Conservation (phyloP, 2,888 invertebrate genomes). For the Bellardia bayeri region DNA sequence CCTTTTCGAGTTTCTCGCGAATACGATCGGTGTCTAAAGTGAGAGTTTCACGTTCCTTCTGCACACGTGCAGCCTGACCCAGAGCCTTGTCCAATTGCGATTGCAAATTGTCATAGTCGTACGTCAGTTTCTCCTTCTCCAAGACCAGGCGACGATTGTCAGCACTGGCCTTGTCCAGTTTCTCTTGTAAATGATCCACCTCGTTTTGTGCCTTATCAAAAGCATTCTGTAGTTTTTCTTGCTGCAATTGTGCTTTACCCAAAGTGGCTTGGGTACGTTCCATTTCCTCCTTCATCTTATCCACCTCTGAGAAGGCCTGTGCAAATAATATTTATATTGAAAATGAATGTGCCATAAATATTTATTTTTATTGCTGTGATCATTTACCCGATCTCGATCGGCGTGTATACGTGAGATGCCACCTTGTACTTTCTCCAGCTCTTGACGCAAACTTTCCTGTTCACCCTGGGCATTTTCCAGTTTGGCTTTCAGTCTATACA, state of each 20-base stretch:
- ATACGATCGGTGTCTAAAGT: slow-evolving; percentile 93
- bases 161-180: slow-evolving; percentile 91
- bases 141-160: slow-evolving; percentile 91
- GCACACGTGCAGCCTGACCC: slow-evolving; percentile 93
- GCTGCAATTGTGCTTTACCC: slow-evolving; percentile 95
- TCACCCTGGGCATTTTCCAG: slow-evolving; percentile 97
- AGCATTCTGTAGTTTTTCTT: slow-evolving; percentile 95
- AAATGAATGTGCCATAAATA: background rate
- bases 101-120: slow-evolving; percentile 95
- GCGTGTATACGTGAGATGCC: slow-evolving; percentile 93
- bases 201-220: slow-evolving; percentile 96
- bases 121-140: slow-evolving; percentile 95
- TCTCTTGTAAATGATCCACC: slow-evolving; percentile 95
- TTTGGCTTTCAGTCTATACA: slow-evolving; percentile 96
- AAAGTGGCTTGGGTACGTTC: slow-evolving; percentile 95
- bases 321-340: background rate
- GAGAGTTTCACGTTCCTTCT: slow-evolving; percentile 94
- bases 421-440: slow-evolving; percentile 94
- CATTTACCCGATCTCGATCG: slow-evolving; percentile 90
- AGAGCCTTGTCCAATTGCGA: slow-evolving; percentile 96
- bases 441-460: slow-evolving; percentile 96
- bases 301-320: slow-evolving; percentile 90
- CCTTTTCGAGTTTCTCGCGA: slow-evolving; percentile 94
- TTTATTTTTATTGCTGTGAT: background rate
- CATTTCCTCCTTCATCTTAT: slow-evolving; percentile 94